A percentile compares a stretch with the other conserved stretches of the same genome.
Evolutionary conservation across 2,797 vertebrate species (phyloP).

Genomic region (Lutjanus argentimaculatus): DNA sequence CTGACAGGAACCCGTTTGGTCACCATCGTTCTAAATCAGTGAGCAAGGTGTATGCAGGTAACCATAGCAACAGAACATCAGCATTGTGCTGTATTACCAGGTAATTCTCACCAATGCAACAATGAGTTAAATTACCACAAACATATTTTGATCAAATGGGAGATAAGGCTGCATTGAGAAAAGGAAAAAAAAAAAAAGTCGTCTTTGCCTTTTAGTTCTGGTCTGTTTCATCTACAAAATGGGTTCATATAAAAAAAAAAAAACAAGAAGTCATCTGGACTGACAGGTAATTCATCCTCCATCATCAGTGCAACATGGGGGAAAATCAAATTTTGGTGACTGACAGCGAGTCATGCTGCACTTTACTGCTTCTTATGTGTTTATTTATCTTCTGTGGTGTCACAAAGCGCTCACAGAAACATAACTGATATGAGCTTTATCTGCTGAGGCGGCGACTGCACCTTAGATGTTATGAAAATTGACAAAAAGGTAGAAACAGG

Average conservation of each 20-base stretch:
- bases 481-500: too few relatives aligned
- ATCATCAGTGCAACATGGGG: background rate
- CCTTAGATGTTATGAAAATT: too few relatives aligned
- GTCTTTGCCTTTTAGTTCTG: background rate
- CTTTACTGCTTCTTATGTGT: background rate
- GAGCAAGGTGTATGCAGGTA: background rate
- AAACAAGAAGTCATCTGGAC: background rate
- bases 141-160: background rate
- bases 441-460: background rate
- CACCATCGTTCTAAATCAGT: background rate
- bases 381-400: background rate
- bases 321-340: background rate
- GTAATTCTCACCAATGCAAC: background rate
- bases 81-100: background rate
- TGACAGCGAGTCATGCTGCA: background rate
- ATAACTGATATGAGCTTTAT: background rate
- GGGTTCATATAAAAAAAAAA: background rate
- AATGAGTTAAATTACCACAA: background rate
- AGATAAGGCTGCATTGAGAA: background rate
- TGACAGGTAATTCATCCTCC: background rate
- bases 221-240: background rate
- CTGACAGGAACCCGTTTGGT: background rate
- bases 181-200: background rate
- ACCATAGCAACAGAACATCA: constrained; percentile 4
- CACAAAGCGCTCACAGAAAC: background rate